Percentiles rank a stretch among this genome's conserved stretches.
phyloP scores from a whole-genome alignment of 2,888 invertebrate genomes.

The Drosophila anomelani region DNA sequence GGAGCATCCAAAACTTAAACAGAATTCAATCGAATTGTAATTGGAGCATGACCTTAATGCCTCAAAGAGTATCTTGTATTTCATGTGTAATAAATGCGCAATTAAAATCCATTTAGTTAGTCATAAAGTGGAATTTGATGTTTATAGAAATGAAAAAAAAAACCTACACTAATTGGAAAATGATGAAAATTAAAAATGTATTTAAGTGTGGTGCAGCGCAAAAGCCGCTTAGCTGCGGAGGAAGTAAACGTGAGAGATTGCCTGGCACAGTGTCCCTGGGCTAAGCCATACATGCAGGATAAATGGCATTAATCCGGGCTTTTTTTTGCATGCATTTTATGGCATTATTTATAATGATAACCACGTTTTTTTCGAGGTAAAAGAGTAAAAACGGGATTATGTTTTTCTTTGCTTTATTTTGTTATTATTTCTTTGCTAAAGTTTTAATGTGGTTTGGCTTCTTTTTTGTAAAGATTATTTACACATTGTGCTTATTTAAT shows the following conservation, averaged over 20 bases:
- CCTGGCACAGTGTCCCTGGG: slow-evolving; percentile 19
- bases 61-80: slow-evolving; percentile 11
- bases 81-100: slow-evolving; percentile 24
- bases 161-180: slow-evolving; percentile 29
- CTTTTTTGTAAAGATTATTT: not conserved
- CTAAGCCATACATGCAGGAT: not conserved
- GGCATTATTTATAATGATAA: not conserved
- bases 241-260: slow-evolving; percentile 20
- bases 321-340: slow-evolving; percentile 8
- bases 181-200: slow-evolving; percentile 41
- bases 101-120: slow-evolving; percentile 21
- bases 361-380: not conserved
- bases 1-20: slow-evolving; percentile 26
- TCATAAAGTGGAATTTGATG: not conserved
- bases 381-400: slow-evolving; percentile 1
- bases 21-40: slow-evolving; percentile 17
- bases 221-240: slow-evolving; percentile 40
- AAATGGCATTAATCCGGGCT: slow-evolving; percentile 14
- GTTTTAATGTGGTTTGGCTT: not conserved
- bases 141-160: slow-evolving; percentile 1
- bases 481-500: no score
- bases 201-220: slow-evolving; percentile 40
- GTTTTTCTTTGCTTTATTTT: not conserved
- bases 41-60: slow-evolving; percentile 1
- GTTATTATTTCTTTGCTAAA: not conserved